A percentile compares a stretch with the other conserved stretches of the same genome.
phyloP scores from a whole-genome alignment of 2,888 invertebrate species.

The Agapetus fuscipes region DNA sequence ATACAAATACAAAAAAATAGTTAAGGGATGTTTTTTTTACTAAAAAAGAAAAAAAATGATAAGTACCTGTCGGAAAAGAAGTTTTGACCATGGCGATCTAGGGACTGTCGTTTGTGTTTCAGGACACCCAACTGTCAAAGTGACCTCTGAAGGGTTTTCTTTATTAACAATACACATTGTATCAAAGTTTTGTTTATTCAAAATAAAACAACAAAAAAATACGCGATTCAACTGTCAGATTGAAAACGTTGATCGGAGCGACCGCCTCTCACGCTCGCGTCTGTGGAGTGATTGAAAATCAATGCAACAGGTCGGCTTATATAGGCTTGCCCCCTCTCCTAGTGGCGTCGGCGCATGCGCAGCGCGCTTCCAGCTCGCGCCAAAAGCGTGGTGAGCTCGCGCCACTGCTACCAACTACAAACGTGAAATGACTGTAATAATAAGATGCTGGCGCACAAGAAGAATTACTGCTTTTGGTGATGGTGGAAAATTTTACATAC shows the following conservation, averaged over 20 bases:
- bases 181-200: conserved; percentile 23
- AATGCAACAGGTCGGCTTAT: conserved; percentile 10
- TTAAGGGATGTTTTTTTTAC: too few species aligned
- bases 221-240: conserved; percentile 1
- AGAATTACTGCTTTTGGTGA: too few species aligned
- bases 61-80: conserved; percentile 47
- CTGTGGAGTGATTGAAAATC: conserved; percentile 8
- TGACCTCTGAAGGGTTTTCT: conserved; percentile 27
- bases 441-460: too few species aligned
- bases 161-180: conserved; percentile 49
- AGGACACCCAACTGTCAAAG: conserved; percentile 32
- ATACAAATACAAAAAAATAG: background rate
- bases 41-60: conserved; percentile 1
- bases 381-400: conserved; percentile 32
- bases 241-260: background rate
- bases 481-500: too few species aligned
- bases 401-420: conserved; percentile 21
- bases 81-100: conserved; percentile 48
- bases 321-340: conserved; percentile 4
- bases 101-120: conserved; percentile 28
- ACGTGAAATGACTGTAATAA: too few species aligned
- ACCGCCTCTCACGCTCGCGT: background rate
- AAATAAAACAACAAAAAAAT: background rate
- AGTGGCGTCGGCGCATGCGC: conserved; percentile 24
- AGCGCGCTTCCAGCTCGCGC: conserved; percentile 30